These are phyloP conservation scores for Apeira syringaria DNA, from an alignment of 2,888 invertebrate genomes.

Conservation along the genomic window DNA sequence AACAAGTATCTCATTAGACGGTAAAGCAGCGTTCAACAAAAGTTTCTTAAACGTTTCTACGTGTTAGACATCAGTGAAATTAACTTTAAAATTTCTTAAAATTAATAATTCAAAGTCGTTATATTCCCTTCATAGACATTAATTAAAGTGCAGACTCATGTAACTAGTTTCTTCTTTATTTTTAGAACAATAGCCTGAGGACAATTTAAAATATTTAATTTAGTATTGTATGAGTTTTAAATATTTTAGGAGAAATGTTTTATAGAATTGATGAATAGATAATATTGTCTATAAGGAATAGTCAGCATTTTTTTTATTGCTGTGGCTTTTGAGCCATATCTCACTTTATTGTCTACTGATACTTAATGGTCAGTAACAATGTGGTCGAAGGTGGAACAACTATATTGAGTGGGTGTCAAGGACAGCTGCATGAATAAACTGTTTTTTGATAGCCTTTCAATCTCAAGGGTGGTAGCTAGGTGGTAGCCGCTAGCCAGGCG, in stretches of 20 bases:
- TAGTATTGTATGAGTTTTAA: conserved; percentile 24
- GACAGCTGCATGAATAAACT: too few species aligned
- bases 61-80: conserved; percentile 28
- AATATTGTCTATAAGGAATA: too few species aligned
- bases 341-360: too few species aligned
- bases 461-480: too few species aligned
- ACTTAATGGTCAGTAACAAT: too few species aligned
- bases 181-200: conserved; percentile 40
- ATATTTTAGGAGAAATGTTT: conserved; percentile 10
- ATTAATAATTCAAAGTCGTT: conserved; percentile 34
- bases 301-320: too few species aligned
- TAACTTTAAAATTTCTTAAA: conserved; percentile 29
- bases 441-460: too few species aligned
- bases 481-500: too few species aligned
- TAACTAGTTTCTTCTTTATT: conserved; percentile 43
- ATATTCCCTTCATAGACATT: conserved; percentile 37
- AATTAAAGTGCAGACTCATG: conserved; percentile 37
- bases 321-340: too few species aligned
- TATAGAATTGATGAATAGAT: too few species aligned
- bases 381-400: too few species aligned
- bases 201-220: conserved; percentile 29
- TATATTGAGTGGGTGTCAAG: too few species aligned
- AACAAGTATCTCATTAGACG: conserved; percentile 4
- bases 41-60: conserved; percentile 21
- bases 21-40: conserved; percentile 6